Conservation (phyloP, 53 echinoderm and acorn worm species). For the Henricia sp. region DNA sequence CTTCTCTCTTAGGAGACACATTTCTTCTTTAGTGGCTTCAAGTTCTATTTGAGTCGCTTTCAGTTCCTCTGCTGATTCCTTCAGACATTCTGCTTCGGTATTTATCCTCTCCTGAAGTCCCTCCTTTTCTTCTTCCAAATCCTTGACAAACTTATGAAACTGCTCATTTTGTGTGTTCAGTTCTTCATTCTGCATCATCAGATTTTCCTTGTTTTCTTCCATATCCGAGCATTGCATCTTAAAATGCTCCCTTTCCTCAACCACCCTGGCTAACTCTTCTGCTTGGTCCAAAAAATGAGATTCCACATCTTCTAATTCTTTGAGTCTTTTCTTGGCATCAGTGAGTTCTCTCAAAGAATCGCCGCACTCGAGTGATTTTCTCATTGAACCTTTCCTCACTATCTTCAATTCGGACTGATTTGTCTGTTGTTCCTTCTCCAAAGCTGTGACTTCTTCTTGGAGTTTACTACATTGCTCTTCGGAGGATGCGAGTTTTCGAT, state of each 20-base stretch:
- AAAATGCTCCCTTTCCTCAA: conserved; percentile 15
- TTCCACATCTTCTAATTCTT: conserved; percentile 49
- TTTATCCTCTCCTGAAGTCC: conserved; percentile 21
- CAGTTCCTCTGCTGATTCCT: conserved; percentile 28
- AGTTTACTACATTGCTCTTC: conserved; percentile 24
- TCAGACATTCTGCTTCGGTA: conserved; percentile 22
- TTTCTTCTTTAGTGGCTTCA: conserved; percentile 21
- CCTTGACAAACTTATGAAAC: conserved; percentile 22
- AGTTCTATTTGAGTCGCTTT: neutral
- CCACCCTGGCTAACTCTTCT: conserved; percentile 31
- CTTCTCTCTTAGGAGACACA: conserved; percentile 7
- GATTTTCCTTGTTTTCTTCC: conserved; percentile 1
- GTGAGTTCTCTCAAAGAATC: conserved; percentile 39
- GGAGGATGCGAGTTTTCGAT: neutral
- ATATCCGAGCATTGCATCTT: conserved; percentile 3
- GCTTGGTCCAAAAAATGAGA: conserved; percentile 46
- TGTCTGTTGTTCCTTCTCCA: conserved; percentile 8
- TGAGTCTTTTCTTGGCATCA: conserved; percentile 46
- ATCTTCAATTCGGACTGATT: neutral
- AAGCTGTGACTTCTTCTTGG: neutral
- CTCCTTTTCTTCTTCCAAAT: conserved; percentile 26
- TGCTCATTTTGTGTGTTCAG: conserved; percentile 17
- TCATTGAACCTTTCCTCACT: conserved; percentile 45
- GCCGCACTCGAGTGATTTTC: conserved; percentile 36
- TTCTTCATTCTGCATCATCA: neutral